phyloP scores from a whole-genome alignment of 2,113 vertebrate genomes.

The Eublepharis macularius region DNA sequence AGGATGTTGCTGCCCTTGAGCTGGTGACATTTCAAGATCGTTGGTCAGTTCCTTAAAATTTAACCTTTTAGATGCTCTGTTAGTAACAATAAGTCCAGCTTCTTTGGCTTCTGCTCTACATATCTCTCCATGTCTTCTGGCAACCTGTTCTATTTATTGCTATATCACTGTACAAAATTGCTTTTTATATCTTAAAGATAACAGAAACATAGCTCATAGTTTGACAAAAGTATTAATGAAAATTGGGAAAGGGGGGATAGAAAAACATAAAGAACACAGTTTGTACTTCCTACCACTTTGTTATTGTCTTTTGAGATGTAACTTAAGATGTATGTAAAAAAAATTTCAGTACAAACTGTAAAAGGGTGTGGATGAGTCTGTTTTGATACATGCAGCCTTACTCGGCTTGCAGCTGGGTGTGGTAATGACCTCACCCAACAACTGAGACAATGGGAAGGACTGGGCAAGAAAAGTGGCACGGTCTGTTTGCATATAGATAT shows the following conservation, averaged over 20 bases:
- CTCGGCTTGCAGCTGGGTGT: background rate
- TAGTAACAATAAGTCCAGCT: background rate
- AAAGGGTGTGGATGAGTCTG: background rate
- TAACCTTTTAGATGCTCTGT: background rate
- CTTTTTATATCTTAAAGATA: background rate
- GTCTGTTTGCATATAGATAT: background rate
- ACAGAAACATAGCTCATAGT: background rate
- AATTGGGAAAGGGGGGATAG: too few species aligned
- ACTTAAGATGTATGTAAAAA: background rate
- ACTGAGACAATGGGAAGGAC: background rate
- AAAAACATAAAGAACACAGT: background rate
- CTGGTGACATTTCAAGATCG: background rate
- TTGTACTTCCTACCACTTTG: background rate
- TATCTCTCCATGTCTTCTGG: background rate
- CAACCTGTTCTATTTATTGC: background rate
- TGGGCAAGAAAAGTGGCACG: background rate
- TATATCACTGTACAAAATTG: background rate
- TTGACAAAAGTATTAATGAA: background rate
- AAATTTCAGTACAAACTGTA: background rate
- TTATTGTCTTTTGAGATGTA: background rate
- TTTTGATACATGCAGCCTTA: background rate
- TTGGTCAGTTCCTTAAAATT: too few species aligned
- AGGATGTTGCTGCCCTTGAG: background rate
- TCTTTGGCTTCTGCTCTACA: background rate
- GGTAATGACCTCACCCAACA: constrained; percentile 9